Evolutionary conservation across 2,797 vertebrate genomes (phyloP).

Genomic region (Tenualosa thibaudeaui): DNA sequence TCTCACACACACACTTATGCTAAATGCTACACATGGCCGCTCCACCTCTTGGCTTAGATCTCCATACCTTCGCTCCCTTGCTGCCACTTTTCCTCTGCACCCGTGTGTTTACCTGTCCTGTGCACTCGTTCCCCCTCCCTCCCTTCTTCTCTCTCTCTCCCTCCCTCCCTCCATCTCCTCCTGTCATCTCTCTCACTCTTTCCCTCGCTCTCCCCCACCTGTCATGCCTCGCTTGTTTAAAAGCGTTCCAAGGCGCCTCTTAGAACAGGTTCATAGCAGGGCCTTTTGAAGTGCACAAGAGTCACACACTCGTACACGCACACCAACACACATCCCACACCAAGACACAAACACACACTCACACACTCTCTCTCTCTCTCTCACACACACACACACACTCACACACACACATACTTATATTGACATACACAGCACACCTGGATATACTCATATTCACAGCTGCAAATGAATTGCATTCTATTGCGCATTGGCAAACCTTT

Average conservation of each 20-base stretch:
- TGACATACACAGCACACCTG: background rate
- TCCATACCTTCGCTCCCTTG: constrained; percentile 34
- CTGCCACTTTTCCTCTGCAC: constrained; percentile 20
- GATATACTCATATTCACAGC: constrained; percentile 1
- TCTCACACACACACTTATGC: constrained; percentile 9
- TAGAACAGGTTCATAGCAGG: constrained; percentile 4
- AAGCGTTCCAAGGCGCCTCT: constrained; percentile 5
- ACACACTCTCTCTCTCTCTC: background rate
- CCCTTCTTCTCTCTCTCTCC: constrained; percentile 8
- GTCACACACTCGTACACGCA: background rate
- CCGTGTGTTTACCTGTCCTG: constrained; percentile 10
- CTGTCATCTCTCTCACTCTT: constrained; percentile 21
- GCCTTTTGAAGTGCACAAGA: background rate
- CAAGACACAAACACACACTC: background rate
- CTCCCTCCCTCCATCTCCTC: constrained; percentile 10
- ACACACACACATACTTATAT: background rate
- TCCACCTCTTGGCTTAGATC: constrained; percentile 47
- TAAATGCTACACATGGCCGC: constrained; percentile 7
- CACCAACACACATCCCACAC: background rate
- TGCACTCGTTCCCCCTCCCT: constrained; percentile 6
- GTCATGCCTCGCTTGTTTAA: constrained; percentile 2
- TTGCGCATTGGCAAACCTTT: background rate
- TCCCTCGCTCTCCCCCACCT: constrained; percentile 29
- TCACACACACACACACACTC: background rate
- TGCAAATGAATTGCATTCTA: background rate